These are phyloP conservation scores for Mandrillus leucophaeus DNA, from an alignment of 2,113 vertebrate species.

Conservation along the genomic window DNA sequence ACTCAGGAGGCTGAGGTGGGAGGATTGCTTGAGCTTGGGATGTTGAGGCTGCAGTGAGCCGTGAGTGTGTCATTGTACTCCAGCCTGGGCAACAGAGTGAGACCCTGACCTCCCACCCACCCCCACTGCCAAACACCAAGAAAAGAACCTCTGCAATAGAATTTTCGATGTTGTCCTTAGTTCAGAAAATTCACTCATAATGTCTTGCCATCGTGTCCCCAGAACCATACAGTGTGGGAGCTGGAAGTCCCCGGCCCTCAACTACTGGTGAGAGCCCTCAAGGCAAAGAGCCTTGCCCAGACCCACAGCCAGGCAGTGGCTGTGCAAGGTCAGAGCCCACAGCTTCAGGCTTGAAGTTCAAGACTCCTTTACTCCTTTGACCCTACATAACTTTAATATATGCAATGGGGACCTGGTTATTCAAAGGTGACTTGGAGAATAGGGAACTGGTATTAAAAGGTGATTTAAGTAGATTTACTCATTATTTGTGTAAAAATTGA, in stretches of 20 bases:
- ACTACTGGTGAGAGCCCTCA: not conserved
- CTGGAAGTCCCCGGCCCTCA: not conserved
- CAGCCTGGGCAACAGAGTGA: no score
- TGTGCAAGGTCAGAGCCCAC: not conserved
- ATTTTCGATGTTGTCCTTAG: not conserved
- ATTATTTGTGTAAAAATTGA: not conserved
- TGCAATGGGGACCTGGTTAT: not conserved
- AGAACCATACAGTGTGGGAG: not conserved
- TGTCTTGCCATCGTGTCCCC: not conserved
- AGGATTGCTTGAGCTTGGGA: no score
- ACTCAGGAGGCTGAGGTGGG: no score
- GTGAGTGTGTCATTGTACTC: no score
- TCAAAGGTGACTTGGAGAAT: slow-evolving; percentile 4
- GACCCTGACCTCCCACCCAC: no score
- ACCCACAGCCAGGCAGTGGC: not conserved
- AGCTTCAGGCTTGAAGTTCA: not conserved
- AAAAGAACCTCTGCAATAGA: not conserved
- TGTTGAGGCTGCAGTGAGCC: no score
- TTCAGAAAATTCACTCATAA: not conserved
- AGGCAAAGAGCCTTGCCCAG: not conserved
- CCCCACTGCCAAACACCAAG: no score
- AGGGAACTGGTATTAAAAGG: not conserved
- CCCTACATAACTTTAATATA: not conserved
- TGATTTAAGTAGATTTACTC: not conserved
- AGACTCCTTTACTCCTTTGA: not conserved